Base-by-base conservation (phyloP, 2,888 invertebrate genomes). In the Ectropis crepuscularia region DNA sequence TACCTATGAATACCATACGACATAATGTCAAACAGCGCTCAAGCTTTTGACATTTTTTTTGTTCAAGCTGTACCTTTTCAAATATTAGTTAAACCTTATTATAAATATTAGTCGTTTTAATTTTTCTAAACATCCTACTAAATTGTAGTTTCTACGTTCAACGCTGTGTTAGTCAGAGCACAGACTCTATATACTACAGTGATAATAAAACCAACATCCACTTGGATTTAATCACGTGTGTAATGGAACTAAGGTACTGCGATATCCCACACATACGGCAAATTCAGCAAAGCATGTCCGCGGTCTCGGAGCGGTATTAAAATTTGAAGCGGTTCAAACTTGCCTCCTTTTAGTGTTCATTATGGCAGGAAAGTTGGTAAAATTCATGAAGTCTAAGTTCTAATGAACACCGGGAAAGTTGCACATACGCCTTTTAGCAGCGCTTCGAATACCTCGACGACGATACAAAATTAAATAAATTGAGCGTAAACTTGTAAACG, bases 311-410 rank as follows among this genome's bases (percentile, higher is more conserved):
- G 74, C 75, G 80, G 88, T 89, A 90, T 90, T 91, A 90, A 90
- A 91, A 90, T 91, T 88, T 90, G 88, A 90, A 91, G 88, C 89
- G 67, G 87, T 82, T 87, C 81, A 85, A 90, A 90, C 89, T 92
- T 90, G 80, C 81, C 87, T 88, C 87, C 90, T 90, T 89, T 90
- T 90, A 90, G 88, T 90, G 89, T 90, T 92, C 90, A 90, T 92
- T 90, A 92, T 86, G 67, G 84, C 80, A 61, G 86, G 86, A 88
- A 90, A 92, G 91, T 91, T 91, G 85, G 80, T 81, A 86, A 91
- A 90, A 90, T 90, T 90, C 91, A 90, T 86, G 83, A 88, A 88
- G 89, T 87, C 85, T 85, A 90, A 91, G 86, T 91, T 91, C 90
- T 92, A 92, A 91, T 90, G 92, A 92, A 90, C 90, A 87, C 85